Percentiles rank a stretch among this genome's conserved stretches.
Evolutionary conservation across 2,888 invertebrate species (phyloP).

Genomic region (Tetragonisca angustula): DNA sequence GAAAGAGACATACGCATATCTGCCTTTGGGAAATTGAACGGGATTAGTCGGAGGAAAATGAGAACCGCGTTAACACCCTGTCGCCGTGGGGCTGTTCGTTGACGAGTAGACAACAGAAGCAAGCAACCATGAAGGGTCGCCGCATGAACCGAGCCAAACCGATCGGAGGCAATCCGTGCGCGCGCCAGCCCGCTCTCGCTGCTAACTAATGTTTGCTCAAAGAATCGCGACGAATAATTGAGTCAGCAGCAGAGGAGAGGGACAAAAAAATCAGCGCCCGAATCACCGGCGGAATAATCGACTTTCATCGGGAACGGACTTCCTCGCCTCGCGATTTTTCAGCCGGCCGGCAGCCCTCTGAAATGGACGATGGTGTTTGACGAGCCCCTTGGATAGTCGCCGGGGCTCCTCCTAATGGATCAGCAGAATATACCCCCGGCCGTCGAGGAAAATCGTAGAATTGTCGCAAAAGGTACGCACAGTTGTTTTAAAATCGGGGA

Average conservation of each 20-base stretch:
- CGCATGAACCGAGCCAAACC: constrained; percentile 77
- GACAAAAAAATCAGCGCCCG: constrained; percentile 57
- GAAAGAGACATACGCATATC: neutral
- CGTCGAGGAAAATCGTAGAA: constrained; percentile 2
- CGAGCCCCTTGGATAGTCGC: constrained; percentile 32
- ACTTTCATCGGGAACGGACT: constrained; percentile 59
- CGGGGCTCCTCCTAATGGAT: constrained; percentile 29
- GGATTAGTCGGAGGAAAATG: constrained; percentile 73
- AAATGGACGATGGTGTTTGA: constrained; percentile 51
- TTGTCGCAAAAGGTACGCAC: neutral
- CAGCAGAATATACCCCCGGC: constrained; percentile 5
- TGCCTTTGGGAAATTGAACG: constrained; percentile 34
- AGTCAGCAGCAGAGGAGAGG: constrained; percentile 68
- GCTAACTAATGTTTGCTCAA: constrained; percentile 84
- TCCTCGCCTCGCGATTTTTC: constrained; percentile 55
- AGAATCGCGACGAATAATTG: constrained; percentile 82
- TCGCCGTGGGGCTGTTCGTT: constrained; percentile 75
- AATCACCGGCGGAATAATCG: constrained; percentile 69
- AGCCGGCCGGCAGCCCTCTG: constrained; percentile 2
- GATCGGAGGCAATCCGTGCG: constrained; percentile 77
- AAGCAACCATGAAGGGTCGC: constrained; percentile 82
- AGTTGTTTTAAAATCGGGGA: neutral
- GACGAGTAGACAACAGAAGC: constrained; percentile 83
- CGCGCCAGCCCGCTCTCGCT: constrained; percentile 69
- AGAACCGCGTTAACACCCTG: constrained; percentile 81